Evolutionary conservation across 1,140 invertebrate genomes (phyloP), one percentile per base, ranked within the genome.

Genomic region (Bombus ignitus): DNA sequence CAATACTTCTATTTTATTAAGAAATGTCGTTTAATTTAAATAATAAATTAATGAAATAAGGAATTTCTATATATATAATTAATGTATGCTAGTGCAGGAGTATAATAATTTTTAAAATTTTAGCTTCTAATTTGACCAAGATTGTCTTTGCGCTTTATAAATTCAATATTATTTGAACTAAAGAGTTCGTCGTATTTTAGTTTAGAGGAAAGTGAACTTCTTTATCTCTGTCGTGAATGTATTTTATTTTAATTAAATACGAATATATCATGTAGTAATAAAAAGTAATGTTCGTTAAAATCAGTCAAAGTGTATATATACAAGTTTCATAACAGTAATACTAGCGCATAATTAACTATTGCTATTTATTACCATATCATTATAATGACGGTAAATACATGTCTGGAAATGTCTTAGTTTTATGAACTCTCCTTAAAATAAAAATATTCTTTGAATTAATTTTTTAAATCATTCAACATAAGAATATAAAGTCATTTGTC

Each of bases 181-280:
- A 59, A 62, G 12, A 25, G 42, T 81, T 35, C 12, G 0, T 28
- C 28, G 10, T 32, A 22, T 28, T 32, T 35, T 59, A 3, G 12
- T 73, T 75, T 15, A 37, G 12, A 74, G 44, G 35, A 12, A 28
- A 74, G 8, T 35, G 18, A 65, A 42, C 22, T 13, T 13, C 22
- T n/a, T 25, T 44, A 32, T 72, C 5, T 70, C 15, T 66, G 32
- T 18, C 6, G 47, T 71, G 10, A 2, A n/a, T 59, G 4, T 78
- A 39, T 71, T 85, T 85, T 85, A 85, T 80, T 85, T 65, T 22
- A 59, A 32, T 71, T 32, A 12, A 65, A 80, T 80, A 85, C 68
- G 72, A 72, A 71, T 42, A 42, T 47, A 8, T 68, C 35, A 37
- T n/a, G 3, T 39, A 9, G 15, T 65, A 32, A 53, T n/a, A 37